Conservation (phyloP, 2,888 invertebrate genomes). For the Ochropacha duplaris region DNA sequence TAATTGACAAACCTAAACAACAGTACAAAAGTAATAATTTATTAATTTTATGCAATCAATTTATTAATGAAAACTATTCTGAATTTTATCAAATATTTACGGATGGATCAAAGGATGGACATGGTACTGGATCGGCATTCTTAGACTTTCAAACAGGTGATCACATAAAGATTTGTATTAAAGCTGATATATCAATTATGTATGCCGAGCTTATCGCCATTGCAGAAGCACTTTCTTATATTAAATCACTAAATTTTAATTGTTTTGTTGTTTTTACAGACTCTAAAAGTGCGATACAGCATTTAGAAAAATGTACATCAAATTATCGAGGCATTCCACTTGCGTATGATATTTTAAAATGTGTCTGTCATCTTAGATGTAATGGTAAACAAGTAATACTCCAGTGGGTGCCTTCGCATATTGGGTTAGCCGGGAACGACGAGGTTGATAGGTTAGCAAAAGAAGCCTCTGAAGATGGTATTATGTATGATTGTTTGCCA, state of each 20-base stretch:
- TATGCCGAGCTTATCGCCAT: background rate
- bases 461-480: background rate
- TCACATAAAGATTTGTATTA: background rate
- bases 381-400: background rate
- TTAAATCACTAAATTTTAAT: background rate
- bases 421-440: background rate
- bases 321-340: background rate
- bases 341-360: background rate
- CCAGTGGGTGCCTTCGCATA: background rate
- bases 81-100: background rate
- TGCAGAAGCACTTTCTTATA: background rate
- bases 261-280: background rate
- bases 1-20: background rate
- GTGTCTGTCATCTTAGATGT: background rate
- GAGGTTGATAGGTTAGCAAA: background rate
- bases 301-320: background rate
- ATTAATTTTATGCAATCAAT: background rate
- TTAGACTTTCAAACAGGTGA: background rate
- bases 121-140: background rate
- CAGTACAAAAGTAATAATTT: background rate
- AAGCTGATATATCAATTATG: background rate
- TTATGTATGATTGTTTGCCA: no score
- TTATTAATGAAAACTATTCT: background rate
- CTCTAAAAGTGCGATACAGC: background rate
- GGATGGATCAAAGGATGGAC: background rate